phyloP scores from a whole-genome alignment of 2,113 vertebrate genomes.

The Oreochromis spilurus region DNA sequence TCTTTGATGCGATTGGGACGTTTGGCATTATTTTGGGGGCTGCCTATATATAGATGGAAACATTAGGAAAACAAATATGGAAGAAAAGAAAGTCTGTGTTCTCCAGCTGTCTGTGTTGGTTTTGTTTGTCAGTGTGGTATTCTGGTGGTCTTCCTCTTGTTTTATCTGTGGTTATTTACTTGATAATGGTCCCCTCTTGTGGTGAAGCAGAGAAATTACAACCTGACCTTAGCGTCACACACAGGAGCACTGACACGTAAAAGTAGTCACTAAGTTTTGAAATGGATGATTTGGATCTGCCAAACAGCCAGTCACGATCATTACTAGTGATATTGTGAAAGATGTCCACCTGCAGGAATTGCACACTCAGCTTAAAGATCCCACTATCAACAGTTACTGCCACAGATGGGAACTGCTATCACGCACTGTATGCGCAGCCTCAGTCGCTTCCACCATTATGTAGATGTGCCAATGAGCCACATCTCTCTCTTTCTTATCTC shows the following conservation, averaged over 20 bases:
- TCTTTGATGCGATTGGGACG: background rate
- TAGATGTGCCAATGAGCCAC: slow-evolving; percentile 38
- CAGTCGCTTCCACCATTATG: background rate
- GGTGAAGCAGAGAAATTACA: slow-evolving; percentile 31
- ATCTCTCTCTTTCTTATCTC: background rate
- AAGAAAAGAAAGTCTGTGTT: slow-evolving; percentile 44
- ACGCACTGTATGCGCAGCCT: slow-evolving; percentile 1
- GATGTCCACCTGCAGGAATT: background rate
- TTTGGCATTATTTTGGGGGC: background rate
- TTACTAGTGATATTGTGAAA: background rate
- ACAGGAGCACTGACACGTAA: background rate
- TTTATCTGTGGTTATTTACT: slow-evolving; percentile 36
- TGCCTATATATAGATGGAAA: slow-evolving; percentile 27
- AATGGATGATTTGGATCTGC: background rate
- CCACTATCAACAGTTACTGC: background rate
- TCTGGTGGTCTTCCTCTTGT: background rate
- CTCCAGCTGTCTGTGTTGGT: slow-evolving; percentile 2
- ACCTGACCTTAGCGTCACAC: background rate
- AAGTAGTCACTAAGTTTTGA: background rate
- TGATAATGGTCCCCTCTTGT: slow-evolving; percentile 62
- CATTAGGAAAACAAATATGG: background rate
- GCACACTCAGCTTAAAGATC: background rate
- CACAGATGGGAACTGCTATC: slow-evolving; percentile 54
- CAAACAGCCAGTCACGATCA: background rate
- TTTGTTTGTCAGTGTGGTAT: background rate